These are phyloP conservation scores for Onychomys arenicola DNA, from an alignment of 2,797 vertebrate genomes.

Conservation along the genomic window DNA sequence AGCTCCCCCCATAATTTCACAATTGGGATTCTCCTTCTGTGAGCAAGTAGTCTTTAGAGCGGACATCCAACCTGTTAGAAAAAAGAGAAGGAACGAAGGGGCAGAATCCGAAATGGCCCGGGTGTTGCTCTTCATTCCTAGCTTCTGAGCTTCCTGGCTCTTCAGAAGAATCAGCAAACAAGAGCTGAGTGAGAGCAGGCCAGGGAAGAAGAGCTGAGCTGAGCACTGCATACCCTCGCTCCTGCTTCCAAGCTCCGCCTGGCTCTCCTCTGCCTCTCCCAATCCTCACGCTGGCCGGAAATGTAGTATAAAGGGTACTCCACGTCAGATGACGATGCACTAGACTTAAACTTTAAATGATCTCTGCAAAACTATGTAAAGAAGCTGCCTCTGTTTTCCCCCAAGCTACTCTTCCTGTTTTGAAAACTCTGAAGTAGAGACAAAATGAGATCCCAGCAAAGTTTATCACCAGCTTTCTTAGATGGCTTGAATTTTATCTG, in stretches of 20 bases:
- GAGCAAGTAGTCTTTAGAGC: neutral
- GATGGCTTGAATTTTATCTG: conserved; percentile 31
- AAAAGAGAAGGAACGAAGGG: neutral
- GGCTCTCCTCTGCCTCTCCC: neutral
- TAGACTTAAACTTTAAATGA: conserved; percentile 21
- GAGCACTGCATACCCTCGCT: neutral
- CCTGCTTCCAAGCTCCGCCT: neutral
- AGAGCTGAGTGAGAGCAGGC: neutral
- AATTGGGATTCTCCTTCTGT: conserved; percentile 26
- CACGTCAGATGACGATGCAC: neutral
- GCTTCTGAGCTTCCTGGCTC: neutral
- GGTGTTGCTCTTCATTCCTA: neutral
- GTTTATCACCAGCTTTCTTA: neutral
- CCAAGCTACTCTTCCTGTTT: neutral
- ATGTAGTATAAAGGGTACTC: neutral
- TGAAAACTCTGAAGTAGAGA: neutral
- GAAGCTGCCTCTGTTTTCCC: conserved; percentile 9
- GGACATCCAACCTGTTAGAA: neutral
- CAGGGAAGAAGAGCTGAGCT: neutral
- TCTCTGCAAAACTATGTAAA: neutral
- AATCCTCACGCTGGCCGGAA: neutral
- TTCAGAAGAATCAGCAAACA: neutral
- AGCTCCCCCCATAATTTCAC: conserved; percentile 19
- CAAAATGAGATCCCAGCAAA: neutral
- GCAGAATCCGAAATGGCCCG: neutral